Evolutionary conservation across 2,113 vertebrate genomes (phyloP).

Genomic region (Neotragus moschatus): DNA sequence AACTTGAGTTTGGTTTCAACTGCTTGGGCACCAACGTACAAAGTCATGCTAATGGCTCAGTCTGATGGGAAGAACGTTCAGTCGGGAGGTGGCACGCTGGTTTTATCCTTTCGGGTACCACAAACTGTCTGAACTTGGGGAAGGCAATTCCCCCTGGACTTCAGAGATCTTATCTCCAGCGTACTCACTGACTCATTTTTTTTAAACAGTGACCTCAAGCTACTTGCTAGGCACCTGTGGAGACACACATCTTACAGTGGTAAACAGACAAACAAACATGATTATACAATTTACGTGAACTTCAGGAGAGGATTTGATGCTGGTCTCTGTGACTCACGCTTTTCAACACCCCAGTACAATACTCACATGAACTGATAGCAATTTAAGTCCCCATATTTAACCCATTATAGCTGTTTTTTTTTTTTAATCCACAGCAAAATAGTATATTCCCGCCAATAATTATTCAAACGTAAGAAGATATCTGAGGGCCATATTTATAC

Average conservation of each 20-base stretch:
- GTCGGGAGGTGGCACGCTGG: fast-evolving
- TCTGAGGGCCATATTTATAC: not conserved
- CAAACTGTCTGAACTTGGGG: not conserved
- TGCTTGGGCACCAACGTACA: not conserved
- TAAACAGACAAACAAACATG: not conserved
- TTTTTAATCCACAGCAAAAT: not conserved
- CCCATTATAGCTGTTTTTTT: not conserved
- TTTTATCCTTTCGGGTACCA: too few relatives aligned
- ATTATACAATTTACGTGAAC: not conserved
- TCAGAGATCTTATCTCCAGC: not conserved
- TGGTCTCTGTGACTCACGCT: not conserved
- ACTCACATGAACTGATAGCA: not conserved
- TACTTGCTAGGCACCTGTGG: fast-evolving
- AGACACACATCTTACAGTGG: not conserved
- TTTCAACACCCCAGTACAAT: not conserved
- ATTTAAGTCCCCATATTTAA: not conserved
- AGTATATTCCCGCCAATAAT: conserved; percentile 3
- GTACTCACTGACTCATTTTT: not conserved
- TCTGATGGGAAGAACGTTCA: not conserved
- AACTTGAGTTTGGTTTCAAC: not conserved
- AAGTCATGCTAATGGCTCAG: not conserved
- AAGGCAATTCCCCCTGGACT: not conserved
- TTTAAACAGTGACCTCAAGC: not conserved
- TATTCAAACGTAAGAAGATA: conserved; percentile 36
- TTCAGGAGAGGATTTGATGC: not conserved